Evolutionary conservation across 2,113 vertebrate genomes (phyloP), one percentile per base, ranked within the genome.

Genomic region (Sisor rabdophorus): DNA sequence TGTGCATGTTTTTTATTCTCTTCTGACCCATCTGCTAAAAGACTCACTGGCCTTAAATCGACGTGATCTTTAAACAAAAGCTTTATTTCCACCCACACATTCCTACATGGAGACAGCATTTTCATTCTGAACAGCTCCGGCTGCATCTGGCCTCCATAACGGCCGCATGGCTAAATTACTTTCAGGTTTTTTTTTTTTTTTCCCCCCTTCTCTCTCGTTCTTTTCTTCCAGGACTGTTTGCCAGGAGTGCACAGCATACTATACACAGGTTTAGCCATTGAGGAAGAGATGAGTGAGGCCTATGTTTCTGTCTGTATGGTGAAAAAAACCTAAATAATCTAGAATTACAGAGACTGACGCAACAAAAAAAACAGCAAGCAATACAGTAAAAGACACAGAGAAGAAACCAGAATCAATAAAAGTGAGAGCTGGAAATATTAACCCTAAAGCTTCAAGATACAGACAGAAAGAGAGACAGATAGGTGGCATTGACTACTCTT

Each of bases 51-150:
- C 74, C 59, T 69, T 73, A 76, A 82, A 81, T 68, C 28, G 54
- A 81, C 79, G 67, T 73, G 72, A 78, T 80, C 69, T 80, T 75
- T 53, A 79, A 80, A 85, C 84, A 83, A 81, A 85, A 75, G 84
- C 67, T 82, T 87, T 76, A 89, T 82, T 87, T 85, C 87, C 80
- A 85, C 53, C 86, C 87, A 85, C 87, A 86, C 85, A 87, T 86
- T 87, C 78, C 60, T 75, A 81, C 82, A 76, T 82, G 83, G 79
- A 84, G 83, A 77, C 64, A 67, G 73, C 76, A 81, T 44, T 75
- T 71, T 84, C 81, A 86, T 89, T 91, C 82, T 87, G 74, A 77
- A 81, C 69, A 75, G 36, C 80, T 83, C 85, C 79, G 69, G 81
- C 53, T 86, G 81, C 81, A 87, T 87, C 84, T 89, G 84, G 83